Conservation (phyloP, 2,113 vertebrate genomes). For the Grammomys surdaster region DNA sequence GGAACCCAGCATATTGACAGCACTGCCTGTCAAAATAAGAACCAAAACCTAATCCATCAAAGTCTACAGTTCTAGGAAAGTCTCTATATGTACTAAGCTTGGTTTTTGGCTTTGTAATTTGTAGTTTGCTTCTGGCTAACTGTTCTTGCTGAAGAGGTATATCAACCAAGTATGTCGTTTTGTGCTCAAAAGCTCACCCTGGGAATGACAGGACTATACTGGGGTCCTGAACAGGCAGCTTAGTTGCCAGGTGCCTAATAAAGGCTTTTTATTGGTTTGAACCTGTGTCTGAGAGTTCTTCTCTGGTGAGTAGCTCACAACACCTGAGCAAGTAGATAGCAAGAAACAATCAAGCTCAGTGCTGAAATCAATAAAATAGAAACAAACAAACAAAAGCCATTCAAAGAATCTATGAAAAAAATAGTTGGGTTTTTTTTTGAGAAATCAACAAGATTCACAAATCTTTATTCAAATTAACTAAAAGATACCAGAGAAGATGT, state of each 20-base stretch:
- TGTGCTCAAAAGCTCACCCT: not conserved
- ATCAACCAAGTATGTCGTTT: not conserved
- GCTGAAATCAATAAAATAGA: not conserved
- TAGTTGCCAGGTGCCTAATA: not conserved
- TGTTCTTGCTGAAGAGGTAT: not conserved
- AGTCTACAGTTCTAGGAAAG: not conserved
- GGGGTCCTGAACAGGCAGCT: not conserved
- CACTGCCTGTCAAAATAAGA: not conserved
- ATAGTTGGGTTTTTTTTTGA: not conserved
- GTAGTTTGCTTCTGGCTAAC: not conserved
- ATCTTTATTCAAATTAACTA: not conserved
- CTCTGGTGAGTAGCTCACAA: not conserved
- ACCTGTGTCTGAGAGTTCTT: not conserved
- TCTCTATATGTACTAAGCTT: not conserved
- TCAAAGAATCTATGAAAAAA: not conserved
- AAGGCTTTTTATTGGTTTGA: not conserved
- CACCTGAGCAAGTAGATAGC: not conserved
- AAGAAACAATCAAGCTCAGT: not conserved
- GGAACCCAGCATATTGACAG: not conserved
- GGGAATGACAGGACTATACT: not conserved
- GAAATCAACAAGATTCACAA: not conserved
- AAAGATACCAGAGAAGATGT: not conserved
- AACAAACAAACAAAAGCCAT: not conserved
- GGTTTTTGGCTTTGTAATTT: not conserved
- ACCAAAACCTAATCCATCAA: not conserved